phyloP scores from a whole-genome alignment of 2,888 invertebrate genomes.

The Theodoxus fluviatilis region DNA sequence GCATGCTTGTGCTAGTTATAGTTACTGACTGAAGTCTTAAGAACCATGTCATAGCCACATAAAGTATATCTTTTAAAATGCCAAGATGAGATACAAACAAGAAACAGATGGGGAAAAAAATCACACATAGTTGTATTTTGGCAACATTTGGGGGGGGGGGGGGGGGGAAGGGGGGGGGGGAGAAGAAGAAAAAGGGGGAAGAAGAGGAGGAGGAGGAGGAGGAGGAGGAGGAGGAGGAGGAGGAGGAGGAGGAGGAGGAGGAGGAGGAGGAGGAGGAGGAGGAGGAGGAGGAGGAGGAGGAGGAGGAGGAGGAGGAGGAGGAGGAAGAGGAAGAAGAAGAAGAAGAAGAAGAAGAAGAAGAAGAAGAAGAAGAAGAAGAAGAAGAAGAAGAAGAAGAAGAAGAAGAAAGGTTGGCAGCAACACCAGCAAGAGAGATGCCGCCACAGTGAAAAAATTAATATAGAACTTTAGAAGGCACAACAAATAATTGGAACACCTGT shows the following conservation, averaged over 20 bases:
- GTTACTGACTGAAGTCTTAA: not conserved
- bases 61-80: not conserved
- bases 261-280: not conserved
- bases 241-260: not conserved
- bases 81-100: conserved; percentile 7
- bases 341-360: not conserved
- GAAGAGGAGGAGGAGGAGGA: not conserved
- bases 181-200: not conserved
- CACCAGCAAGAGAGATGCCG: too few relatives aligned
- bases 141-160: too few relatives aligned
- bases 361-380: not conserved
- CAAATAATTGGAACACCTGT: too few relatives aligned
- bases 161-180: not conserved
- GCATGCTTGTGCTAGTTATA: too few relatives aligned
- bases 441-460: too few relatives aligned
- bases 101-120: not conserved
- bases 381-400: not conserved
- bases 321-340: not conserved
- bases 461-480: too few relatives aligned
- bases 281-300: not conserved
- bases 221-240: not conserved
- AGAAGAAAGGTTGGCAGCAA: not conserved
- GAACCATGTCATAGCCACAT: not conserved
- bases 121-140: too few relatives aligned
- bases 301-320: not conserved